Evolutionary conservation across 2,113 vertebrate genomes (phyloP).

Genomic region (Ovibos moschatus): DNA sequence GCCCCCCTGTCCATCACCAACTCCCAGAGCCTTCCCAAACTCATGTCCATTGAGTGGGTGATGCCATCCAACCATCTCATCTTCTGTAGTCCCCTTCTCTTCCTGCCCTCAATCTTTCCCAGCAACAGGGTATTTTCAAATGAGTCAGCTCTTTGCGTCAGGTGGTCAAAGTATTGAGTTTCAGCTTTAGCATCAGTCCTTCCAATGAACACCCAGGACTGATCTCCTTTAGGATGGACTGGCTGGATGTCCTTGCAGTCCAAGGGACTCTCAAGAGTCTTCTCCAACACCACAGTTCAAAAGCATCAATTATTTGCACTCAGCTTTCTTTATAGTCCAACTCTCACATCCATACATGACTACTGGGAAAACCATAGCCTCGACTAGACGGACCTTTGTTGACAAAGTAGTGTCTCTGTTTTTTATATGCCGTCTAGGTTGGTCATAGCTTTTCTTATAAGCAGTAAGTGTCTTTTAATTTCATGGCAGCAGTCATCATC

Average conservation of each 20-base stretch:
- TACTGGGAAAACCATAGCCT: not conserved
- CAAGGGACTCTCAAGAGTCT: not conserved
- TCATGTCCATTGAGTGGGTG: not conserved
- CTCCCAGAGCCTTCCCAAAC: not conserved
- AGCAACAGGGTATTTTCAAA: not conserved
- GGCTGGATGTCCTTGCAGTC: not conserved
- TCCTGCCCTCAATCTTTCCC: not conserved
- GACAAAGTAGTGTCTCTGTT: not conserved
- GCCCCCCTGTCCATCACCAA: not conserved
- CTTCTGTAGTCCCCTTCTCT: not conserved
- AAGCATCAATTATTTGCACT: not conserved
- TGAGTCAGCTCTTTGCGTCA: not conserved
- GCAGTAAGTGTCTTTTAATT: not conserved
- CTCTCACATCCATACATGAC: not conserved
- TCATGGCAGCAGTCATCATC: not conserved
- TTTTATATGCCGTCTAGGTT: rapidly evolving
- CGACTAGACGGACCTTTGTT: not conserved
- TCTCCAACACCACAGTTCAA: not conserved
- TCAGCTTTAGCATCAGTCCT: not conserved
- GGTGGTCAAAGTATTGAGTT: not conserved
- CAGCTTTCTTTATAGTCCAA: not conserved
- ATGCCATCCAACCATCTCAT: not conserved
- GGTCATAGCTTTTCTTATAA: not conserved
- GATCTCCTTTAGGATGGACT: not conserved
- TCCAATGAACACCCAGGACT: not conserved